Percentiles rank a stretch among this genome's conserved stretches.
Conservation (phyloP, 92 coral and sea anemone species). For the Porites rus region DNA sequence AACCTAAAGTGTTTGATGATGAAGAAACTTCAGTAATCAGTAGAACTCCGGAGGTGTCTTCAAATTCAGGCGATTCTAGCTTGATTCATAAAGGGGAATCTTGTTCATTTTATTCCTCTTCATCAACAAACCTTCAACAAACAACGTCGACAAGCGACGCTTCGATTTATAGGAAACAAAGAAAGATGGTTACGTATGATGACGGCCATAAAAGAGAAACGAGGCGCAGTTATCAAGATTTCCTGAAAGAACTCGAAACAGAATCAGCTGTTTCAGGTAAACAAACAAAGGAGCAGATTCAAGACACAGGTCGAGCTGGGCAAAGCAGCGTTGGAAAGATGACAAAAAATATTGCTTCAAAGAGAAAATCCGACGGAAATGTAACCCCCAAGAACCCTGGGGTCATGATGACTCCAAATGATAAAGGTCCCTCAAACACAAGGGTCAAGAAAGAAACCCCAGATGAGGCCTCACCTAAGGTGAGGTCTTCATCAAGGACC, state of each 20-base stretch:
- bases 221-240: slow-evolving; percentile 77
- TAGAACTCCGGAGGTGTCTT: slow-evolving; percentile 7
- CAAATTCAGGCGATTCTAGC: slow-evolving; percentile 18
- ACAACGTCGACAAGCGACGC: slow-evolving; percentile 12
- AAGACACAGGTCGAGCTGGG: background rate
- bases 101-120: background rate
- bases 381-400: background rate
- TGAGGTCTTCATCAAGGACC: slow-evolving; percentile 82
- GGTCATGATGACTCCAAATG: background rate
- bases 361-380: slow-evolving; percentile 19
- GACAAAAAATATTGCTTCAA: background rate
- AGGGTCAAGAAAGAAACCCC: slow-evolving; percentile 20
- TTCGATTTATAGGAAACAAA: slow-evolving; percentile 8
- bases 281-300: slow-evolving; percentile 1
- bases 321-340: background rate
- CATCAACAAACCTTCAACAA: background rate
- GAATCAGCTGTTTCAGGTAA: background rate
- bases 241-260: slow-evolving; percentile 64
- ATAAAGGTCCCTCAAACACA: slow-evolving; percentile 8
- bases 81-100: background rate
- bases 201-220: slow-evolving; percentile 78
- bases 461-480: slow-evolving; percentile 63
- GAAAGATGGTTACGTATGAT: slow-evolving; percentile 21
- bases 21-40: slow-evolving; percentile 53
- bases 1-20: slow-evolving; percentile 86